Base-by-base conservation (phyloP, 2,113 vertebrate genomes). In the Nycticorax nycticorax region DNA sequence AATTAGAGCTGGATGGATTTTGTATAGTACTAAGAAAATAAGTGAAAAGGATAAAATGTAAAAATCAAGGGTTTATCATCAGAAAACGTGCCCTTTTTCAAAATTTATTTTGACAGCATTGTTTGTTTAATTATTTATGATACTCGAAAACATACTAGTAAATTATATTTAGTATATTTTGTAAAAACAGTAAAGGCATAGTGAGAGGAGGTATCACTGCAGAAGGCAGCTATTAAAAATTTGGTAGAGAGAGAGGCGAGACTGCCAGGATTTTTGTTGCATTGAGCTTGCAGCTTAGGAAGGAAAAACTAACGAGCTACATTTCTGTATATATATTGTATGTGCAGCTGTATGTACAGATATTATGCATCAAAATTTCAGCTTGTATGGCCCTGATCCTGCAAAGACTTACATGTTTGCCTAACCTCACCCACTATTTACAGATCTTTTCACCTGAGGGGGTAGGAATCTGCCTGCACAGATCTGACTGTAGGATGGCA, bases 191-290 rank as follows among this genome's bases (percentile, higher is more conserved):
- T 83, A 4, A 88, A 82, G 57, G 85, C 12, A 1, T 28, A 53
- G n/a, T 83, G 80, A 88, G 47, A 76, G 37, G n/a, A 90, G 12
- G 27, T 71, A 89, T 86, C 88, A 64, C 43, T 86, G 59, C 63
- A 89, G 79, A 88, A 94, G 35, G 64, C 82, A 96, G 45, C 74
- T 94, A 71, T 88, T 94, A 84, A 90, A 94, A 86, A 55, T 75
- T 90, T 96, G 28, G 67, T 64, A 23, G 52, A 67, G 85, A 92
- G 56, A 83, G 82, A 92, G 68, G 69, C 63, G 35, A 92, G 63
- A 73, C 56, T 93, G 66, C 32, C 85, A 78, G 63, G 63, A 81
- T 77, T 92, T 93, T 59, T 93, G 24, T 77, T 82, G 32, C 30
- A 47, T 59, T 86, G 55, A 77, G 75, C 66, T 66, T 91, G 55